These are phyloP conservation scores for Cataglyphis altisquamis DNA, from an alignment of 2,888 invertebrate species.

Conservation along the genomic window DNA sequence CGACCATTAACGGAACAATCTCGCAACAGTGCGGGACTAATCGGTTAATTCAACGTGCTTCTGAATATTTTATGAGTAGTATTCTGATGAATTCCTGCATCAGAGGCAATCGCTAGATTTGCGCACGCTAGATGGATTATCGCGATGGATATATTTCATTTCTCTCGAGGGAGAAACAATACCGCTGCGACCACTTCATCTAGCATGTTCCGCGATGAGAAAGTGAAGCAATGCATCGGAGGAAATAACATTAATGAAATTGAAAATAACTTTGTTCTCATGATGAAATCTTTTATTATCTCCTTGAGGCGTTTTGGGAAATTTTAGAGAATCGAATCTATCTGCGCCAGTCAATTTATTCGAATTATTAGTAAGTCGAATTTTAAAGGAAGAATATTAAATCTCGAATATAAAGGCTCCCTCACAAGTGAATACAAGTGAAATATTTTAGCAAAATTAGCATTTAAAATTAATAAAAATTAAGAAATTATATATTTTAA, in stretches of 20 bases:
- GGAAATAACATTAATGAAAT: slow-evolving; percentile 60
- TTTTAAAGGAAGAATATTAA: background rate
- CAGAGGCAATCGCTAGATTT: slow-evolving; percentile 60
- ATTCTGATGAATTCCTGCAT: slow-evolving; percentile 71
- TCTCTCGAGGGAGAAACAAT: slow-evolving; percentile 50
- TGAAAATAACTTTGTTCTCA: slow-evolving; percentile 53
- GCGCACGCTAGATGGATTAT: slow-evolving; percentile 64
- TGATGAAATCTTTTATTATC: background rate
- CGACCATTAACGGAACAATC: slow-evolving; percentile 66
- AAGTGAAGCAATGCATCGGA: slow-evolving; percentile 44
- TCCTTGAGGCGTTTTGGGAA: background rate
- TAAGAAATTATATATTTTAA: background rate
- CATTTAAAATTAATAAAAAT: slow-evolving; percentile 10
- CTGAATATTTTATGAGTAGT: slow-evolving; percentile 75
- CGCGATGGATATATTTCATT: slow-evolving; percentile 75
- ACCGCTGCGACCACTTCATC: slow-evolving; percentile 28
- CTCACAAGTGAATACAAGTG: background rate
- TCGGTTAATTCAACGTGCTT: slow-evolving; percentile 71
- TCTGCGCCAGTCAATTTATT: background rate
- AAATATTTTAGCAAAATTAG: background rate
- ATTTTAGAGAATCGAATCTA: background rate
- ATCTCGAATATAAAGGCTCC: background rate
- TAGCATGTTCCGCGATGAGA: slow-evolving; percentile 5
- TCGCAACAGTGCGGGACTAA: slow-evolving; percentile 59
- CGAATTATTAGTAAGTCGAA: background rate